These are phyloP conservation scores for Sesia bembeciformis DNA, from an alignment of 2,888 invertebrate species.

Conservation along the genomic window DNA sequence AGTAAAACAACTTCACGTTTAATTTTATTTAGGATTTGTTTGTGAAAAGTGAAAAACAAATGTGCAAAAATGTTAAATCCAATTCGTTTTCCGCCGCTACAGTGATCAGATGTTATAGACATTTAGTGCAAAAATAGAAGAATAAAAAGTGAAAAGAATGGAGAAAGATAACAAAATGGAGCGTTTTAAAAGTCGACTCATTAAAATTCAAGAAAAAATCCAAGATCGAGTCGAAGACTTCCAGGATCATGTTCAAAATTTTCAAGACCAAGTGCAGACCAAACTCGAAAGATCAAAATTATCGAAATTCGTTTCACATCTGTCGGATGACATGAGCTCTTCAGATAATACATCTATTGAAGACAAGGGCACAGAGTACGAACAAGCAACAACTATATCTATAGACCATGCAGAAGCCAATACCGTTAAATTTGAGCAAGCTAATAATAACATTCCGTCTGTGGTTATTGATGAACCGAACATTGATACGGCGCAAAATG, in stretches of 20 bases:
- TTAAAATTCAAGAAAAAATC: slow-evolving; percentile 53
- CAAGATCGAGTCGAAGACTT: slow-evolving; percentile 58
- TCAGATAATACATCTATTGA: slow-evolving; percentile 25
- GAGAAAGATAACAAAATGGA: slow-evolving; percentile 51
- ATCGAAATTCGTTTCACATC: slow-evolving; percentile 43
- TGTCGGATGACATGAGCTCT: slow-evolving; percentile 51
- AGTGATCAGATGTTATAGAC: too few relatives aligned
- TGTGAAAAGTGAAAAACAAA: too few relatives aligned
- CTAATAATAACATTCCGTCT: slow-evolving; percentile 33
- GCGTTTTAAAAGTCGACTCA: slow-evolving; percentile 40
- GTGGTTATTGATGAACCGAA: slow-evolving; percentile 41
- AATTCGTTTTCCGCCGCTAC: too few relatives aligned
- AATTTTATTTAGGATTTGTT: too few relatives aligned
- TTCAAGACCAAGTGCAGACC: slow-evolving; percentile 58
- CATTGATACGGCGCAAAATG: slow-evolving; percentile 12
- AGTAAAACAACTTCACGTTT: too few relatives aligned
- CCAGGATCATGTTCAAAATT: slow-evolving; percentile 53
- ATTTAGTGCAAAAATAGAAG: too few relatives aligned
- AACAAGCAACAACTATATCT: slow-evolving; percentile 13
- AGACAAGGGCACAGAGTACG: slow-evolving; percentile 16
- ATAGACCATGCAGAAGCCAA: slow-evolving; percentile 8
- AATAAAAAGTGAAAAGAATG: slow-evolving; percentile 18
- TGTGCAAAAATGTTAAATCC: too few relatives aligned
- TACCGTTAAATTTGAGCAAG: slow-evolving; percentile 2
- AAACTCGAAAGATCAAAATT: slow-evolving; percentile 44